Evolutionary conservation across 2,888 invertebrate species (phyloP).

Genomic region (Bugula neritina): DNA sequence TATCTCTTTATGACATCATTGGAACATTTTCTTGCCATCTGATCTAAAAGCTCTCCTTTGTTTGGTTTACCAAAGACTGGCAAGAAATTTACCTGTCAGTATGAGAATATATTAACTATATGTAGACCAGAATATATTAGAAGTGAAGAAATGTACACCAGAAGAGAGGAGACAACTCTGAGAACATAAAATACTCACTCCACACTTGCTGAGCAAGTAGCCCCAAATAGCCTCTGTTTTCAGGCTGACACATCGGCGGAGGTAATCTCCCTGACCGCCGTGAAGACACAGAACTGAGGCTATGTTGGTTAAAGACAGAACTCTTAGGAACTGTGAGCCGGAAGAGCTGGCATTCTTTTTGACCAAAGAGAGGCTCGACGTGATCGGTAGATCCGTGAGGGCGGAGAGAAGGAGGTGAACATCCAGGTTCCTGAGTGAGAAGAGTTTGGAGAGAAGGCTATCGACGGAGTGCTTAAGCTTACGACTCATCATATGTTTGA

Average conservation of each 20-base stretch:
- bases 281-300: background rate
- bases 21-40: background rate
- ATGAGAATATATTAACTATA: background rate
- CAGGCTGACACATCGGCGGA: background rate
- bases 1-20: background rate
- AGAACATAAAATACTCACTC: background rate
- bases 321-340: slow-evolving; percentile 5
- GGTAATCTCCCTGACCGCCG: background rate
- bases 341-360: background rate
- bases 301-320: background rate
- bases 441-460: background rate
- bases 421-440: slow-evolving; percentile 18
- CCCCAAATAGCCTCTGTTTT: slow-evolving; percentile 14
- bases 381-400: background rate
- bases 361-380: background rate
- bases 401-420: slow-evolving; percentile 13
- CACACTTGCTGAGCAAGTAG: slow-evolving; percentile 5
- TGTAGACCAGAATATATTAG: background rate
- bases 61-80: background rate
- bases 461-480: background rate
- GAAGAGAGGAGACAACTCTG: no score
- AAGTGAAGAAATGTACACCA: background rate
- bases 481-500: background rate
- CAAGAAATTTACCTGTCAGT: background rate
- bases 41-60: slow-evolving; percentile 2